Conservation (phyloP, 92 coral and sea anemone species). For the Zoanthus solanderi region DNA sequence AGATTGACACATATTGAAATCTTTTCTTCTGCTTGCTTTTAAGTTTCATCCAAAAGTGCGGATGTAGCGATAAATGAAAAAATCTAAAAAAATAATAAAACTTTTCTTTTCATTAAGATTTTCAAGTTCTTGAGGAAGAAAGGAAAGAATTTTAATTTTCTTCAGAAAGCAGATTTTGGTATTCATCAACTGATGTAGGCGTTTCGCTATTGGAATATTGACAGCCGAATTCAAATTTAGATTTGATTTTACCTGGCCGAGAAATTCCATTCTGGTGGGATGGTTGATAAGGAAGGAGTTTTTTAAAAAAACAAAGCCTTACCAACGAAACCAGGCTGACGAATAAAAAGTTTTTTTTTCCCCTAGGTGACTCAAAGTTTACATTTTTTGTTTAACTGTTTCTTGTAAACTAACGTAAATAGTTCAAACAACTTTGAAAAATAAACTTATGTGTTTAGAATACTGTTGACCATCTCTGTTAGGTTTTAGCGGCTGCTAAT, state of each 20-base stretch:
- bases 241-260: conserved; percentile 68
- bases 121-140: background rate
- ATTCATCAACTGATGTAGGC: conserved; percentile 51
- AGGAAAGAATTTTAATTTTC: background rate
- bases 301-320: background rate
- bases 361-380: conserved; percentile 39
- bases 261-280: conserved; percentile 81
- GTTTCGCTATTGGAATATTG: conserved; percentile 56
- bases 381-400: conserved; percentile 78
- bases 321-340: background rate
- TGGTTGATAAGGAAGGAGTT: conserved; percentile 78
- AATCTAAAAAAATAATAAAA: conserved; percentile 19
- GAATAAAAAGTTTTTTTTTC: background rate
- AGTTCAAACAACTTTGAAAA: conserved; percentile 91
- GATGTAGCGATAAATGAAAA: conserved; percentile 31
- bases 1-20: conserved; percentile 78
- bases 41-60: conserved; percentile 39
- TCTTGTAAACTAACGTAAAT: conserved; percentile 76
- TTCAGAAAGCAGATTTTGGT: conserved; percentile 19
- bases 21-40: conserved; percentile 60
- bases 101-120: background rate
- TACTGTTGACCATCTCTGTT: conserved; percentile 76
- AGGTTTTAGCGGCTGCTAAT: conserved; percentile 20
- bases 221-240: conserved; percentile 63
- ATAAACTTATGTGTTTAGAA: conserved; percentile 91